A percentile compares a stretch with the other conserved stretches of the same genome.
These are phyloP conservation scores for Herpetotheres cachinnans DNA, from an alignment of 2,113 vertebrate genomes.

Conservation along the genomic window DNA sequence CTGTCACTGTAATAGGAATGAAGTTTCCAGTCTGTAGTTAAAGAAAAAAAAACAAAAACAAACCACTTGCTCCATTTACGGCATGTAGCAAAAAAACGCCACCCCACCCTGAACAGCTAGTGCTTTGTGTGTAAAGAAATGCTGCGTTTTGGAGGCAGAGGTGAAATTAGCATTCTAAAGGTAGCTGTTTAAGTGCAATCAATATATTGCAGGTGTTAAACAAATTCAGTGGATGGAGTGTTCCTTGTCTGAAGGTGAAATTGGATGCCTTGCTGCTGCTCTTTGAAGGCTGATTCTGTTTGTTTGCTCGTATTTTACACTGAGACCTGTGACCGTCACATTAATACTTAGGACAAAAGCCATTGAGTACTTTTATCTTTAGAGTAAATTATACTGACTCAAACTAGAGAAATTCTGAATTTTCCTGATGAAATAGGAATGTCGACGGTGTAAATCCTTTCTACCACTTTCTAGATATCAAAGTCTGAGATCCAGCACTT, in stretches of 20 bases:
- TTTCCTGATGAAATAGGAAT: neutral
- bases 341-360: neutral
- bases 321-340: neutral
- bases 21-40: neutral
- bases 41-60: neutral
- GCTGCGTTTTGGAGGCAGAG: neutral
- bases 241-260: neutral
- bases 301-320: constrained; percentile 2
- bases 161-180: constrained; percentile 5
- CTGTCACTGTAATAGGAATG: neutral
- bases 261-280: neutral
- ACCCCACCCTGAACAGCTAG: neutral
- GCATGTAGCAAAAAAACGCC: neutral
- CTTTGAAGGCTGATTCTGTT: neutral
- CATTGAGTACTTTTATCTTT: neutral
- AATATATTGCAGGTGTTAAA: neutral
- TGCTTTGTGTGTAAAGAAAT: neutral
- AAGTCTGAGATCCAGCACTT: neutral
- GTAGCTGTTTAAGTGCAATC: neutral
- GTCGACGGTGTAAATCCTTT: neutral
- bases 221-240: neutral
- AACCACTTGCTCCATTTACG: neutral
- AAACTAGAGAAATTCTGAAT: neutral
- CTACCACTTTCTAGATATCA: neutral
- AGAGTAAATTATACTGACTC: neutral